Percentiles rank a stretch among this genome's conserved stretches.
These are phyloP conservation scores for Ciona savignyi DNA, from an alignment of 23 tunicate genomes.

Conservation along the genomic window DNA sequence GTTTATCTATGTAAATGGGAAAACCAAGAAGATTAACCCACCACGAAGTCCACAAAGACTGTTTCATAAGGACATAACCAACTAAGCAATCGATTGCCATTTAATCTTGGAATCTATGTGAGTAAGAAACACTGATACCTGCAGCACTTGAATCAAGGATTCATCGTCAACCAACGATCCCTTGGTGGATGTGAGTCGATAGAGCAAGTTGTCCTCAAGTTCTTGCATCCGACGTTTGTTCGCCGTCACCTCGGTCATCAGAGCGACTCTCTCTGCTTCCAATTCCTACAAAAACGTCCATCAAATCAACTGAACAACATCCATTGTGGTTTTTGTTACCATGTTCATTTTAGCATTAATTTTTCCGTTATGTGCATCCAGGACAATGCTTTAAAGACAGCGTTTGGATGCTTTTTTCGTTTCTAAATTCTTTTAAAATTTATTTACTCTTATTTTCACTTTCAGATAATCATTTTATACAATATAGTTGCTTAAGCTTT, in stretches of 20 bases:
- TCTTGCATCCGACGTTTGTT: slow-evolving; percentile 79
- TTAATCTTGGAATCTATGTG: too few relatives aligned
- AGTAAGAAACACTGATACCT: too few relatives aligned
- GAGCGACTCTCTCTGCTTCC: slow-evolving; percentile 79
- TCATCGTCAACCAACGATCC: slow-evolving; percentile 89
- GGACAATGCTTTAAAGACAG: not conserved
- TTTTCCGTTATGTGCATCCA: too few relatives aligned
- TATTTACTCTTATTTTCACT: not conserved
- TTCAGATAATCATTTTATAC: not conserved
- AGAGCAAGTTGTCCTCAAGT: slow-evolving; percentile 70
- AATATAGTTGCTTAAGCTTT: not conserved
- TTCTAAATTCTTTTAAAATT: not conserved
- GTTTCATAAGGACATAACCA: too few relatives aligned
- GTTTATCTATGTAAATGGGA: too few relatives aligned
- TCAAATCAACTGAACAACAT: too few relatives aligned
- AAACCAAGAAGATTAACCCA: too few relatives aligned
- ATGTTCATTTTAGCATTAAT: too few relatives aligned
- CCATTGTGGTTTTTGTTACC: too few relatives aligned
- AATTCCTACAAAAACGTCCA: slow-evolving; percentile 63
- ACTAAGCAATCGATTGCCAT: too few relatives aligned
- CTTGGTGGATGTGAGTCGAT: slow-evolving; percentile 75
- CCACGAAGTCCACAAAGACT: too few relatives aligned
- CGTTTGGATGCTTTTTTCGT: not conserved
- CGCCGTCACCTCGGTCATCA: slow-evolving; percentile 84
- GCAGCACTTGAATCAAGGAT: slow-evolving; percentile 67